These are phyloP conservation scores for Coendou prehensilis DNA, from an alignment of 2,797 vertebrate genomes.

Conservation along the genomic window DNA sequence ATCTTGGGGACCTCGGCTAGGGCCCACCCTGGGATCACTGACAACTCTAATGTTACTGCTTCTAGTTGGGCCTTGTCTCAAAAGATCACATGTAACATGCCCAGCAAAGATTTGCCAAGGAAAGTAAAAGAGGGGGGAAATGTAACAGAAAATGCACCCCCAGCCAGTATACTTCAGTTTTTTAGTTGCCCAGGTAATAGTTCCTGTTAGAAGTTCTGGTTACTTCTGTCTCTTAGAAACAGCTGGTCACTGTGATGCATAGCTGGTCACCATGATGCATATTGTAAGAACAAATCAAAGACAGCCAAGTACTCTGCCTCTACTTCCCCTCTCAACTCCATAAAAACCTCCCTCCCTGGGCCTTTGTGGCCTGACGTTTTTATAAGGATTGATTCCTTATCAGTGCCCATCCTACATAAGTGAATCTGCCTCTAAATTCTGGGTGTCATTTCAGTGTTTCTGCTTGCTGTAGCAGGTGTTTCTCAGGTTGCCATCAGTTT, in stretches of 20 bases:
- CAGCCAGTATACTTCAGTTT: neutral
- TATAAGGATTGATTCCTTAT: neutral
- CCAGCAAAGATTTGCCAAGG: too few relatives aligned
- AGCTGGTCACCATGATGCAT: too few relatives aligned
- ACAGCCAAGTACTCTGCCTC: neutral
- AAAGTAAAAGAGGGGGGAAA: too few relatives aligned
- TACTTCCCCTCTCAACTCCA: neutral
- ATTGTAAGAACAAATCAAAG: too few relatives aligned
- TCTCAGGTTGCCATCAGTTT: neutral
- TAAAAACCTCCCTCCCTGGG: neutral
- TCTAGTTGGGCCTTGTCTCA: too few relatives aligned
- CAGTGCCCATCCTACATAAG: neutral
- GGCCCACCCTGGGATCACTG: too few relatives aligned
- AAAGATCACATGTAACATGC: too few relatives aligned
- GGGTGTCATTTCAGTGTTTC: neutral
- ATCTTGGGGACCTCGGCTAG: too few relatives aligned
- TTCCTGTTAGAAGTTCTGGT: neutral
- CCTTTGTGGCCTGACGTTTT: neutral
- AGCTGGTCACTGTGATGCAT: neutral
- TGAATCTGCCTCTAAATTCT: neutral
- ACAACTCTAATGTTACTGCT: too few relatives aligned
- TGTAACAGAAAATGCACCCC: neutral
- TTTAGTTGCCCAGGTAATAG: neutral
- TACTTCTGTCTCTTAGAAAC: neutral
- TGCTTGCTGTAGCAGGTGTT: neutral